phyloP scores from a whole-genome alignment of 2,113 vertebrate species.

The human region GRCh38 chr11:108780501-108781000 shows the following conservation, averaged over 20 bases:
- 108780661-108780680: constrained; percentile 66
- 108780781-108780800: constrained; percentile 79
- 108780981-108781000: too few species aligned
- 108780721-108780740: constrained; percentile 49
- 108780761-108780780: constrained; percentile 75
- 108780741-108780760: constrained; percentile 69
- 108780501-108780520: constrained; percentile 29
- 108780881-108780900: constrained; percentile 50
- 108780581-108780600: constrained; percentile 65
- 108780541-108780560: constrained; percentile 52
- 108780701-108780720: constrained; percentile 37
- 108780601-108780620: constrained; percentile 29
- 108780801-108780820: constrained; percentile 77
- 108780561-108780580: constrained; percentile 71
- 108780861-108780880: constrained; percentile 72
- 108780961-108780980: too few species aligned
- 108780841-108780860: constrained; percentile 65
- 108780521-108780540: constrained; percentile 65
- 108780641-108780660: constrained; percentile 64
- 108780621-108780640: constrained; percentile 47
- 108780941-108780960: too few species aligned
- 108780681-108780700: constrained; percentile 19
- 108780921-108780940: not conserved
- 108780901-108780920: constrained; percentile 9
- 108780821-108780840: constrained; percentile 68